Conservation (phyloP, 2,113 vertebrate genomes). For the Sylvietta virens region DNA sequence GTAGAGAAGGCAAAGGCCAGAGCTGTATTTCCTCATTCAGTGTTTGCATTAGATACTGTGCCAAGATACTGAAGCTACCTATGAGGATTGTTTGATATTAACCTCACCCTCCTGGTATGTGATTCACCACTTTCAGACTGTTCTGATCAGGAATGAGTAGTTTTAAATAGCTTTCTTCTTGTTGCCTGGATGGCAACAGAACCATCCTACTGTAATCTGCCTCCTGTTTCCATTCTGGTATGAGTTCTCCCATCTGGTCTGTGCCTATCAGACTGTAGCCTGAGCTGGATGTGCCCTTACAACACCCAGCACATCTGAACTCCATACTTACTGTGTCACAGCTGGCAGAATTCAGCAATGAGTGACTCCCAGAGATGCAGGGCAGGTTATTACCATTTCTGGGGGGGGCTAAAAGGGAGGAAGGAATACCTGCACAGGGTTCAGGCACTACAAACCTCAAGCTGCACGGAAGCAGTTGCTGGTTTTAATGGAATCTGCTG, state of each 20-base stretch:
- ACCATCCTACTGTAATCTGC: background rate
- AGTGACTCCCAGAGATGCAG: background rate
- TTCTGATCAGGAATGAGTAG: background rate
- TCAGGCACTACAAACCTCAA: background rate
- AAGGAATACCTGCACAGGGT: background rate
- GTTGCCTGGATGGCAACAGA: background rate
- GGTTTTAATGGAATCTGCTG: fast-evolving
- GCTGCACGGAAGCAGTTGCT: background rate
- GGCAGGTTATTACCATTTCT: background rate
- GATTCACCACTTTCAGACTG: background rate
- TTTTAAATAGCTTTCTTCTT: background rate
- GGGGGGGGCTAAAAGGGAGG: background rate
- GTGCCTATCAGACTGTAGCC: fast-evolving
- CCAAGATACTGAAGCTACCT: background rate
- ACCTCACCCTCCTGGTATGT: background rate
- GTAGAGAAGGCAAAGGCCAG: background rate
- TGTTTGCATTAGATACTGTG: background rate
- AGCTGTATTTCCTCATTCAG: background rate
- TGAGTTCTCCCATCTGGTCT: background rate
- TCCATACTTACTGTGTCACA: fast-evolving
- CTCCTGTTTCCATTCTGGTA: background rate
- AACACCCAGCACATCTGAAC: background rate
- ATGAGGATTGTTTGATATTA: background rate
- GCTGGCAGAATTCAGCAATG: background rate
- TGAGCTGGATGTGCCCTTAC: background rate